Base-by-base conservation (phyloP, 2,113 vertebrate species). In the Panthera tigris region DNA sequence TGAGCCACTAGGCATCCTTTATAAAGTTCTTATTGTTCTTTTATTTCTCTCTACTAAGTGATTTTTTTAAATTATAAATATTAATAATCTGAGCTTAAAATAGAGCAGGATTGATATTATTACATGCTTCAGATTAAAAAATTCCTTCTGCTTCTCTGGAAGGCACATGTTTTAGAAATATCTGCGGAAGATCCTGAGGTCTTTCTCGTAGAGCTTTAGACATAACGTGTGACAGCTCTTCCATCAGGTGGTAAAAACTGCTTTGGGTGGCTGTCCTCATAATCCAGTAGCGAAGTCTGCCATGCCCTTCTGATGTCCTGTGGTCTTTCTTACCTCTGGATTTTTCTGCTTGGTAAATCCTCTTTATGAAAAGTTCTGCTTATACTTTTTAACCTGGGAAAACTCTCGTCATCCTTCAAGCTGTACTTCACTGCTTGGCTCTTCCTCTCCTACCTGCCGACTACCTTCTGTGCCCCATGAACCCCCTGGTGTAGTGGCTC, bases 21-120 rank as follows among this genome's bases (percentile, higher is more conserved):
- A 25, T 61, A 61, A 61, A 61, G 57, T 61, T 61, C 21, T 61
- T 61, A 61, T 7, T 89, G 16, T 12, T 25, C 7, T n/a, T 48
- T 79, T 83, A 73, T 79, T 91, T 85, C 14, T 71, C 5, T 91
- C 4, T 10, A 89, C 52, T 68, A 87, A 90, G 5, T 96, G 31
- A 61, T 95, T 80, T 78, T 73, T 74, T 41, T 65, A 84, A 74
- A 65, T 27, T 93, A 27, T 83, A 55, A 63, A 45, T 94, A 52
- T 86, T 89, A 86, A 78, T 90, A 69, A 79, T 41, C 31, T 76
- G 31, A 31, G 11, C 7, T 80, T 76, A 93, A 84, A 36, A 48
- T 78, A 92, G 36, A 93, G 7, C 33, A 79, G 27, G 21, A 27
- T 81, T 61, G 39, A 63, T 84, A 39, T 12, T 76, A 10, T 18